Evolutionary conservation across 2,797 vertebrate genomes (phyloP).

Genomic region (Vultur gryphus): DNA sequence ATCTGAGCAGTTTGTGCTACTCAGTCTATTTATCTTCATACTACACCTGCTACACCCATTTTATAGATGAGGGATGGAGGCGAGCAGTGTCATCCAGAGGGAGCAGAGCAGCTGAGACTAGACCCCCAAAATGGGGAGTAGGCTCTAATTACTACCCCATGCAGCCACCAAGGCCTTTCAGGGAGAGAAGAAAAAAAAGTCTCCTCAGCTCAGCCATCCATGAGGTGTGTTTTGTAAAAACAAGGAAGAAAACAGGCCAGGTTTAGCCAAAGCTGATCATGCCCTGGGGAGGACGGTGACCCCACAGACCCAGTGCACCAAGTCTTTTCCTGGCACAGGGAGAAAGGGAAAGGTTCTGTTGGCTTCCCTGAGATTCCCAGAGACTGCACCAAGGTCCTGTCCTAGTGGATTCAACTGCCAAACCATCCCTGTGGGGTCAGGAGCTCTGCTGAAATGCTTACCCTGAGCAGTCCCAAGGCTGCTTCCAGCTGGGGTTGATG

Average conservation of each 20-base stretch:
- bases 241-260: neutral
- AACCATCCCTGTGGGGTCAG: neutral
- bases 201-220: neutral
- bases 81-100: neutral
- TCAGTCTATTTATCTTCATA: conserved; percentile 27
- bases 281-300: neutral
- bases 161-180: neutral
- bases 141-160: neutral
- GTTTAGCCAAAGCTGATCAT: neutral
- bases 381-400: too few relatives aligned
- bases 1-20: conserved; percentile 28
- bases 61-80: neutral
- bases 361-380: neutral
- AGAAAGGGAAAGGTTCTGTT: neutral
- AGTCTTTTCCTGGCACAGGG: neutral
- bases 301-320: fast-evolving
- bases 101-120: neutral
- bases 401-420: neutral
- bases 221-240: neutral
- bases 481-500: neutral
- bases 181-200: too few relatives aligned
- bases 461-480: neutral
- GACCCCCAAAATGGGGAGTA: fast-evolving
- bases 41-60: conserved; percentile 26
- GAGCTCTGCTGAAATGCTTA: neutral